Base-by-base conservation (phyloP, 2,113 vertebrate species). In the Struthio camelus region DNA sequence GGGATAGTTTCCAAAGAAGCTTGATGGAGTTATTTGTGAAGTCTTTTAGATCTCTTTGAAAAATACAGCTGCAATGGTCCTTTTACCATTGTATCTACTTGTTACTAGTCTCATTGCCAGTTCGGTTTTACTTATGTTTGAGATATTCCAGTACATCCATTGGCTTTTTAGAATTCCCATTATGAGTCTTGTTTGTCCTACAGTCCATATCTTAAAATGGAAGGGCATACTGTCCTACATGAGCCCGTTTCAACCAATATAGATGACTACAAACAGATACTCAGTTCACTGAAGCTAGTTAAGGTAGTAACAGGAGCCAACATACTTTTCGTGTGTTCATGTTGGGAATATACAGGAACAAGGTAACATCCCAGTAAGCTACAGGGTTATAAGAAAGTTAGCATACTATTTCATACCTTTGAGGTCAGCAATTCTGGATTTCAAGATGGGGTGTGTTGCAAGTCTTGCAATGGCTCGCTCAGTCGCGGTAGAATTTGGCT, bases 391-490 rank as follows among this genome's bases (percentile, higher is more conserved):
- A 44, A 78, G 72, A 7, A 80, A 53, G 3, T 80, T 65, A 73
- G 75, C n/a, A 25, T 4, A 80, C 9, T n/a, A 72, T 24, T 88
- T 71, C 89, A 90, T 98, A 98, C 98, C 98, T 98, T 98, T 98
- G 75, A 99, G 98, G 80, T 83, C 93, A 90, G 98, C 95, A 62
- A 99, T 98, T 98, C 97, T 99, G 91, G 98, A 98, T 96, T 97
- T 99, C 94, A 99, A 94, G 90, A 98, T 96, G 34, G 99, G 98
- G 50, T 99, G 98, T 24, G 98, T 97, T 92, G 98, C 98, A 54
- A 99, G 98, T 91, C 99, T 98, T 62, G 99, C 99, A 51, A 98
- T 42, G 42, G 99, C 99, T 96, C 99, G 97, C 32, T 99, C 99
- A 32, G 97, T 50, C 44, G 98, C 96, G 51, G 98, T 98, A 48